These are phyloP conservation scores for Hippopotamyrus pictus DNA, from an alignment of 2,797 vertebrate species.

Conservation along the genomic window DNA sequence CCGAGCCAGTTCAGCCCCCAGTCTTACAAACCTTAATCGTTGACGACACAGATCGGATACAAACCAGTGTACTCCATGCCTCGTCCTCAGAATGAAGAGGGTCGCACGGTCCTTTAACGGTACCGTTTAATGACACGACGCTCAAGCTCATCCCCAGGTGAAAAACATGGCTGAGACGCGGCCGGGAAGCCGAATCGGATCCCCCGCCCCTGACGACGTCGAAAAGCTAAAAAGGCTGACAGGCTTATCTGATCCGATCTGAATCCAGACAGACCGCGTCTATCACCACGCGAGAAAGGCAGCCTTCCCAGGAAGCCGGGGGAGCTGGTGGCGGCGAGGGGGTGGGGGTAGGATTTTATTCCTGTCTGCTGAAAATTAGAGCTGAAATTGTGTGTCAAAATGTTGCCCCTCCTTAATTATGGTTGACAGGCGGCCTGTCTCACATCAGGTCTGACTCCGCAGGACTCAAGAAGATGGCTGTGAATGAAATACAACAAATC, in stretches of 20 bases:
- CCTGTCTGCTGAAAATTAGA: background rate
- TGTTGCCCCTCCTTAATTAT: conserved; percentile 9
- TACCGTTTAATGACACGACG: background rate
- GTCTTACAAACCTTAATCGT: background rate
- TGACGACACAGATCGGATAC: background rate
- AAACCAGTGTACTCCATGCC: background rate
- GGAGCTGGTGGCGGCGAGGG: background rate
- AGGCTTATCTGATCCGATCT: background rate
- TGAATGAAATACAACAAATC: conserved; percentile 7
- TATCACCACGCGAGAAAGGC: background rate
- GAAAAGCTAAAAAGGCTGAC: background rate
- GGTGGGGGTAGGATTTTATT: background rate
- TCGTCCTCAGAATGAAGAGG: background rate
- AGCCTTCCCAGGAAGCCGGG: background rate
- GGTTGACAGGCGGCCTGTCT: background rate
- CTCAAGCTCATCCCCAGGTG: background rate
- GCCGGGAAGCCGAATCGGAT: background rate
- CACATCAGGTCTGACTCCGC: background rate
- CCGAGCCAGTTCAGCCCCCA: background rate
- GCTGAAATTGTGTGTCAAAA: conserved; percentile 10
- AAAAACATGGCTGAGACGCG: background rate
- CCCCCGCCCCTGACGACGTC: background rate
- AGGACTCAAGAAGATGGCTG: background rate
- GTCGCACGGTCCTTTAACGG: background rate
- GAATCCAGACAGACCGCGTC: background rate